These are phyloP conservation scores for Papilio glaucus DNA, from an alignment of 1,140 invertebrate genomes.

Conservation along the genomic window DNA sequence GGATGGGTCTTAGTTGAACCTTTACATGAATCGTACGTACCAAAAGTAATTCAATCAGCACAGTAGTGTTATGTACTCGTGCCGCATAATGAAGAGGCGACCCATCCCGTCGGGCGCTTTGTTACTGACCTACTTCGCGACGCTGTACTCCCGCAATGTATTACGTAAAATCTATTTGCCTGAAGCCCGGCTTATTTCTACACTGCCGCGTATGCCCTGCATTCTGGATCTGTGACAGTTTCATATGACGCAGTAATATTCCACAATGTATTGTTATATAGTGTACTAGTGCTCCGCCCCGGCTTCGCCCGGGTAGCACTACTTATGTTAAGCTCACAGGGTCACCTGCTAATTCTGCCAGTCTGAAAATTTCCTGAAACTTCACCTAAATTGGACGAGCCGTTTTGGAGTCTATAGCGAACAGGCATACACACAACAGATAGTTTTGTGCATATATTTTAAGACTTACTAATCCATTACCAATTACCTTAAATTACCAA, in stretches of 20 bases:
- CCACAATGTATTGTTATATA: background rate
- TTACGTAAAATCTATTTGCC: constrained; percentile 35
- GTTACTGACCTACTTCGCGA: constrained; percentile 29
- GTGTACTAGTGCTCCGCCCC: too few relatives aligned
- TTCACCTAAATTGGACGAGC: too few relatives aligned
- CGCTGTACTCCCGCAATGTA: constrained; percentile 22
- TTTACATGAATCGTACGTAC: background rate
- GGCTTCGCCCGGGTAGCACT: too few relatives aligned
- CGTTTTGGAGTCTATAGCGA: too few relatives aligned
- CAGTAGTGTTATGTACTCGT: constrained; percentile 16
- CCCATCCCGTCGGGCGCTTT: constrained; percentile 20
- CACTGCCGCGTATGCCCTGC: background rate
- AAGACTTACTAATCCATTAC: too few relatives aligned
- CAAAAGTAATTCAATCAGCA: constrained; percentile 31
- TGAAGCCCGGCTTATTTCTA: constrained; percentile 28
- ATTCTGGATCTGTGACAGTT: constrained; percentile 6
- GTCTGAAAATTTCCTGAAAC: too few relatives aligned
- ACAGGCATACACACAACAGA: too few relatives aligned
- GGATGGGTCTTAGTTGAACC: constrained; percentile 13
- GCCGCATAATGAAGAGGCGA: constrained; percentile 16
- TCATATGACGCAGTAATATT: background rate
- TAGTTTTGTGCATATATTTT: too few relatives aligned
- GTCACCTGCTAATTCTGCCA: too few relatives aligned
- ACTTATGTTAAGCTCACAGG: too few relatives aligned
- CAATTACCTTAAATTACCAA: too few relatives aligned